Base-by-base conservation (phyloP, 2,797 vertebrate genomes). In the Acrossocheilus wenchowensis region DNA sequence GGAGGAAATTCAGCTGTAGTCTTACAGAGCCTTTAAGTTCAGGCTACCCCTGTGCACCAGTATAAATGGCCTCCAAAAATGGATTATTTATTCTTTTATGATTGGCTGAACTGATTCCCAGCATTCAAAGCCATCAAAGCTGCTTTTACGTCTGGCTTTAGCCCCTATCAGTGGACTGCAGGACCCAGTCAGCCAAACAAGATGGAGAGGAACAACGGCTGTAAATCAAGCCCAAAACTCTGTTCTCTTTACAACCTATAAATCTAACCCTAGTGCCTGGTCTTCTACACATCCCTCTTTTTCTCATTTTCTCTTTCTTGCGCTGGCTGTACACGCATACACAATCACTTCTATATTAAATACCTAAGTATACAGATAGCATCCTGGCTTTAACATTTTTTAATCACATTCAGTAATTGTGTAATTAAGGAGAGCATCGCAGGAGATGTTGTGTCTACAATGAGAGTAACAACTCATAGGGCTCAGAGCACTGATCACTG, bases 191-290 rank as follows among this genome's bases (percentile, higher is more conserved):
- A 90, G 78, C 88, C 90, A 87, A 91, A 89, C 86, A 86, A 88
- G 91, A 78, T 45, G 89, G 89, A 92, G 87, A 90, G 88, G 78
- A 89, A 91, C 83, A 89, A 89, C 81, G 87, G 90, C 84, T 88
- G 89, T 93, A 93, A 93, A 95, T 94, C 93, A 93, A 85, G 77
- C 72, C 74, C 87, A 90, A 91, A 92, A 91, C 86, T 69, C 64
- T 88, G 52, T 90, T 87, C 88, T 86, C 84, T 85, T 39, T 89
- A 84, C 84, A 85, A 82, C 81, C 90, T 83, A 89, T 93, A 93
- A 93, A 94, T 94, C 91, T 90, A 87, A 87, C 64, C 81, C 71
- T 60, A 87, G 81, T 90, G 90, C 85, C 54, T 34, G 85, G 81
- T 89, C 60, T 88, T 92, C 83, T 85, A 34, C 84, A 78, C 54